Evolutionary conservation across 2,888 invertebrate genomes (phyloP).

Genomic region (Linyphia triangularis): DNA sequence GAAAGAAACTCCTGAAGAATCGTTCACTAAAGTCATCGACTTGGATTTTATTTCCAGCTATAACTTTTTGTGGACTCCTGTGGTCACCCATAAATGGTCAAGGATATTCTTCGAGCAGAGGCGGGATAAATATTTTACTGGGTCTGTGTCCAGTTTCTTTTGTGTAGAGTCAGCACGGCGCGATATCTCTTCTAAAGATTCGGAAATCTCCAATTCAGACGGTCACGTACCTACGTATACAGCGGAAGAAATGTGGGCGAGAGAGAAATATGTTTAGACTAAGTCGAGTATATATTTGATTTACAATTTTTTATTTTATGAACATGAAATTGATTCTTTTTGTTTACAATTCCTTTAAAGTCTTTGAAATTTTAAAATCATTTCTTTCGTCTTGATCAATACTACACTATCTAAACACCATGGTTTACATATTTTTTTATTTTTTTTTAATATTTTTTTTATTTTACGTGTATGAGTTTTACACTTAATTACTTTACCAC

Average conservation of each 20-base stretch:
- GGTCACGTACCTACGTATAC: background rate
- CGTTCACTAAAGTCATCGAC: conserved; percentile 54
- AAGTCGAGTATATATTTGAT: no score
- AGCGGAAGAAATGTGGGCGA: background rate
- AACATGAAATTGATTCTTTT: no score
- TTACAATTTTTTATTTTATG: no score
- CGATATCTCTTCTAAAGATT: conserved; percentile 15
- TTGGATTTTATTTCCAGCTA: conserved; percentile 47
- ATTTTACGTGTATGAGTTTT: no score
- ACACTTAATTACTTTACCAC: no score
- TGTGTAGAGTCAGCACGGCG: conserved; percentile 18
- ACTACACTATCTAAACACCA: no score
- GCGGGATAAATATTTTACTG: conserved; percentile 37
- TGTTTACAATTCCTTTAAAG: no score
- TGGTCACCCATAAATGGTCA: conserved; percentile 48
- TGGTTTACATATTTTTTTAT: no score
- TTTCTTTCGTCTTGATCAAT: no score
- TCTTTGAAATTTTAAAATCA: no score
- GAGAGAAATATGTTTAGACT: no score
- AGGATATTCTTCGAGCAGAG: background rate
- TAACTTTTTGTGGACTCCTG: conserved; percentile 48
- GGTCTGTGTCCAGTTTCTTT: background rate
- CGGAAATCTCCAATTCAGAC: background rate
- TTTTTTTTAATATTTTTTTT: no score
- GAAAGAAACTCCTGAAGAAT: conserved; percentile 11